Evolutionary conservation across 2,113 vertebrate genomes (phyloP).

Genomic region (Sakesphorus luctuosus): DNA sequence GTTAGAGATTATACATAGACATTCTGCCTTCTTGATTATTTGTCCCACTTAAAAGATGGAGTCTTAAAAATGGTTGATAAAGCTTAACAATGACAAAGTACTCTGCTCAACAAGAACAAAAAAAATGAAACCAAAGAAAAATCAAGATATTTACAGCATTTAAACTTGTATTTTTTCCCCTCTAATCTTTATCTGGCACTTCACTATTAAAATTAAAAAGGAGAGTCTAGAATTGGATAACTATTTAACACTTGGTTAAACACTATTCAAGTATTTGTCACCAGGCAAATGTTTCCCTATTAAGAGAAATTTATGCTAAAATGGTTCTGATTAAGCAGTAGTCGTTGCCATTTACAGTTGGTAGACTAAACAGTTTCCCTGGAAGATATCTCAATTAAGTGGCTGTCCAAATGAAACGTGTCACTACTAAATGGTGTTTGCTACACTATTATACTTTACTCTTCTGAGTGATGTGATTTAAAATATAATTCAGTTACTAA

Average conservation of each 20-base stretch:
- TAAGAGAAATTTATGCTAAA: constrained; percentile 60
- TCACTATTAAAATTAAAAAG: constrained; percentile 58
- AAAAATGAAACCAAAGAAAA: neutral
- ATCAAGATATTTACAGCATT: neutral
- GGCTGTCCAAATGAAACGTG: constrained; percentile 49
- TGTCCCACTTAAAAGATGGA: constrained; percentile 25
- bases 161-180: neutral
- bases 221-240: constrained; percentile 42
- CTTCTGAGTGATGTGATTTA: constrained; percentile 17
- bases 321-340: constrained; percentile 64
- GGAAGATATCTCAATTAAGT: constrained; percentile 68
- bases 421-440: constrained; percentile 45
- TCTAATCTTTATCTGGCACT: constrained; percentile 34
- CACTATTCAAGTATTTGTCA: constrained; percentile 67
- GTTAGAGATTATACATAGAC: constrained; percentile 6
- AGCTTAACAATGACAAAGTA: constrained; percentile 1
- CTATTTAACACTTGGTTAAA: constrained; percentile 71
- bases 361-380: constrained; percentile 55
- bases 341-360: constrained; percentile 61
- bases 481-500: constrained; percentile 21
- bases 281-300: constrained; percentile 59
- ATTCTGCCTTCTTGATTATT: constrained; percentile 36
- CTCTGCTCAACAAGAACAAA: neutral
- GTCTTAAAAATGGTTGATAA: constrained; percentile 20
- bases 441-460: constrained; percentile 20